Evolutionary conservation across 2,888 invertebrate genomes (phyloP).

Genomic region (Phortica magna): DNA sequence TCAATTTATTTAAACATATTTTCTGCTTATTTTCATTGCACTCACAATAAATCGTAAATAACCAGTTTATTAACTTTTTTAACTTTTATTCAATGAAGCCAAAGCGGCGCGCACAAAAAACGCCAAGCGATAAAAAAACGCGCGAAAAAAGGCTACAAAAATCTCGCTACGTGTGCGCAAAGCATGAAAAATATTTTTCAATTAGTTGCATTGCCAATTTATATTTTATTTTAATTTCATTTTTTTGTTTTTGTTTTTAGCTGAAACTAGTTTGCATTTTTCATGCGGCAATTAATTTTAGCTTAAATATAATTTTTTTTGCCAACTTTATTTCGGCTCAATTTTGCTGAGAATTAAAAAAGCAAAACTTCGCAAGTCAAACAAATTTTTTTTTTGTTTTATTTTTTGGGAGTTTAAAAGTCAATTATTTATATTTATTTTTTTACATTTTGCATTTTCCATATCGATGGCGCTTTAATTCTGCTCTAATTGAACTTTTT

Average conservation of each 20-base stretch:
- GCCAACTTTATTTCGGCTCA: not conserved
- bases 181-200: slow-evolving; percentile 25
- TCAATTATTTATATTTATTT: slow-evolving; percentile 37
- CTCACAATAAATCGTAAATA: slow-evolving; percentile 15
- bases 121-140: not conserved
- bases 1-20: slow-evolving; percentile 32
- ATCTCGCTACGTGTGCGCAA: too few relatives aligned
- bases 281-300: slow-evolving; percentile 60
- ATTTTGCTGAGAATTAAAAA: slow-evolving; percentile 14
- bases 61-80: slow-evolving; percentile 29
- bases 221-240: slow-evolving; percentile 5
- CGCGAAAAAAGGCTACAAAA: not conserved
- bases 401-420: slow-evolving; percentile 37
- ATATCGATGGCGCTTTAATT: not conserved
- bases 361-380: not conserved
- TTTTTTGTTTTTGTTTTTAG: not conserved
- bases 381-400: slow-evolving; percentile 36
- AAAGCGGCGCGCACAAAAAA: not conserved
- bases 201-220: slow-evolving; percentile 23
- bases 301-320: slow-evolving; percentile 54
- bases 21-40: slow-evolving; percentile 5
- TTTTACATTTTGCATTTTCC: slow-evolving; percentile 14
- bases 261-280: slow-evolving; percentile 50
- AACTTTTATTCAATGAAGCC: not conserved
- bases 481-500: not conserved